Evolutionary conservation across 1,140 invertebrate species (phyloP), one percentile per base, ranked within the genome.

Genomic region (Triops longicaudatus): DNA sequence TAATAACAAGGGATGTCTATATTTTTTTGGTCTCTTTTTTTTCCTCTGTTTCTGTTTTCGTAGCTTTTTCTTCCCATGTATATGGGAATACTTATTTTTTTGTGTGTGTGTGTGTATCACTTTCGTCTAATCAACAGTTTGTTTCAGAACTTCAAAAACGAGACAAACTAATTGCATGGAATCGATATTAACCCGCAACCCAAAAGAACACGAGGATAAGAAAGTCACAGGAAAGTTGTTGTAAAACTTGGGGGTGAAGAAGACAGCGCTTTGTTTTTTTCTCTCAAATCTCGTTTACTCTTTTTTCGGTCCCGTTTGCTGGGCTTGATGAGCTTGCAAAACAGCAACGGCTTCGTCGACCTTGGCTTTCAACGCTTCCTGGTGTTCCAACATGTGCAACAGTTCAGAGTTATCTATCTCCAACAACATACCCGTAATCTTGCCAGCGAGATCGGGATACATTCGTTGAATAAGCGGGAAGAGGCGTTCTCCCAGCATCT

Each of bases 401-500:
- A 99, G 85, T 84, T 99, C 98, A 17, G 96, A 94, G 85, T 99
- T 99, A 86, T 99, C 98, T 82, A 99, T 99, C 85, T 99, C 98
- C 79, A 99, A 85, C 85, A 99, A 89, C 98, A 99, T 99, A 80
- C 98, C 98, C 81, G 98, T 99, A 81, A 99, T 99, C 86, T 99
- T 99, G 37, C 97, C 97, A 81, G 97, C 96, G 80, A 97, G 86
- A 74, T 93, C 89, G 1, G 94, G 90, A 85, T 98, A 94, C 92
- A 98, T 96, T 78, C 90, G 88, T 84, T 88, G 82, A 72, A 99
- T 99, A 75, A 98, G 88, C 12, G 98, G 98, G 91, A 97, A 99
- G 17, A 99, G 86, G 79, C 96, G 91, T 86, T 99, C 98, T 78
- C 98, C 98, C 76, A 99, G 86, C 92, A 99, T 98, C 87, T 99